phyloP scores from a whole-genome alignment of 2,888 invertebrate genomes.

The Gerris lacustris region DNA sequence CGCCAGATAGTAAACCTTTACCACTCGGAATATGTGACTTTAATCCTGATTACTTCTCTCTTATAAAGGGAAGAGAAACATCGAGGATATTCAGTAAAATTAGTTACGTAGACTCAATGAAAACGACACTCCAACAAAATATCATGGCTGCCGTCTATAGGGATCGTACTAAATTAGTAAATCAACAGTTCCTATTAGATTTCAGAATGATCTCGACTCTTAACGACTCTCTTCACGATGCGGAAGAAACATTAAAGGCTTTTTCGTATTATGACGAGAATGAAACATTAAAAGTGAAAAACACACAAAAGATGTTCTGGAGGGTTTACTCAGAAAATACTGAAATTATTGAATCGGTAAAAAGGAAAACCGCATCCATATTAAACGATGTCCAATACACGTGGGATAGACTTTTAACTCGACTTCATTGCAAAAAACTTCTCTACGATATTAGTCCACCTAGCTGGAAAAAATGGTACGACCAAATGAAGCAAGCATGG shows the following conservation, averaged over 20 bases:
- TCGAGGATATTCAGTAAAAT: background rate
- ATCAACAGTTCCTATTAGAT: background rate
- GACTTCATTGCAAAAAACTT: background rate
- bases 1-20: background rate
- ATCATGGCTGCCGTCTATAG: background rate
- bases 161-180: background rate
- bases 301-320: background rate
- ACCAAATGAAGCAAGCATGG: background rate
- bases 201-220: background rate
- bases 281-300: slow-evolving; percentile 2
- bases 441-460: background rate
- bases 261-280: background rate
- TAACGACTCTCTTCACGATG: background rate
- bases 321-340: background rate
- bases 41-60: background rate
- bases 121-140: background rate
- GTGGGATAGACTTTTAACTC: background rate
- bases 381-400: background rate
- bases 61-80: background rate
- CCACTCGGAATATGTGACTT: slow-evolving; percentile 6
- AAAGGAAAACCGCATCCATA: background rate
- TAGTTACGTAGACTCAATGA: background rate
- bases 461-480: slow-evolving; percentile 2
- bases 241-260: background rate
- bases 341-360: background rate